Conservation (phyloP, 1,140 invertebrate genomes). For the Wasmannia auropunctata region DNA sequence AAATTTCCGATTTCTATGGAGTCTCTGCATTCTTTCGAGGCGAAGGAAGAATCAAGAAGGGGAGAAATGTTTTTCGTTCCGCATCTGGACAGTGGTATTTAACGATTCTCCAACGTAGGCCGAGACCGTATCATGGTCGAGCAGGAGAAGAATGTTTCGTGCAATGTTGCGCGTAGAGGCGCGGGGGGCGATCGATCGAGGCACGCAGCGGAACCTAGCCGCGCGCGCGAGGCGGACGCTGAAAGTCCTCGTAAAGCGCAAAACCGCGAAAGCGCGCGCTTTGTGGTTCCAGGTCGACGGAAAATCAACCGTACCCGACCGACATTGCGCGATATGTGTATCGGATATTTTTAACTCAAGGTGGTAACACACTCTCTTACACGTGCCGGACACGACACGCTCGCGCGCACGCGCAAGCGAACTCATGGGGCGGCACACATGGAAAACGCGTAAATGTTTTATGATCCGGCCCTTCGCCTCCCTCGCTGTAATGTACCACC, state of each 20-base stretch:
- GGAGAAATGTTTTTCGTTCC: neutral
- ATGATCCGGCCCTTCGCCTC: conserved; percentile 78
- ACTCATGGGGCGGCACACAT: conserved; percentile 48
- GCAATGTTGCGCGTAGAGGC: conserved; percentile 16
- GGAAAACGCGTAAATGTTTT: conserved; percentile 83
- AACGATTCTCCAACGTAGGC: neutral
- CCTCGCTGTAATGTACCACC: conserved; percentile 72
- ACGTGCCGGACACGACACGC: conserved; percentile 23
- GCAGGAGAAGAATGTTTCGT: conserved; percentile 25
- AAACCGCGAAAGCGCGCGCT: conserved; percentile 45
- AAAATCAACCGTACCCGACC: conserved; percentile 51
- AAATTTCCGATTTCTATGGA: neutral
- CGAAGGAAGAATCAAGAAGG: neutral
- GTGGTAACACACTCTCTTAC: conserved; percentile 39
- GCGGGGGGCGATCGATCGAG: conserved; percentile 51
- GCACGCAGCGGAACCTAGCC: conserved; percentile 7
- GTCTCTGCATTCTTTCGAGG: too few species aligned
- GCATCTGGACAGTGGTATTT: neutral
- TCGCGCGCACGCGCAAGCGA: neutral
- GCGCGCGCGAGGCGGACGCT: conserved; percentile 37
- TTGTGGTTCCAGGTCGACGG: neutral
- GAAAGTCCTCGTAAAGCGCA: conserved; percentile 62
- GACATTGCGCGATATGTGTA: conserved; percentile 72
- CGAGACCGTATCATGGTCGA: neutral
- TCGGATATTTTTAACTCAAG: conserved; percentile 83